Evolutionary conservation across 2,113 vertebrate genomes (phyloP).

Genomic region (Girardinichthys multiradiatus): DNA sequence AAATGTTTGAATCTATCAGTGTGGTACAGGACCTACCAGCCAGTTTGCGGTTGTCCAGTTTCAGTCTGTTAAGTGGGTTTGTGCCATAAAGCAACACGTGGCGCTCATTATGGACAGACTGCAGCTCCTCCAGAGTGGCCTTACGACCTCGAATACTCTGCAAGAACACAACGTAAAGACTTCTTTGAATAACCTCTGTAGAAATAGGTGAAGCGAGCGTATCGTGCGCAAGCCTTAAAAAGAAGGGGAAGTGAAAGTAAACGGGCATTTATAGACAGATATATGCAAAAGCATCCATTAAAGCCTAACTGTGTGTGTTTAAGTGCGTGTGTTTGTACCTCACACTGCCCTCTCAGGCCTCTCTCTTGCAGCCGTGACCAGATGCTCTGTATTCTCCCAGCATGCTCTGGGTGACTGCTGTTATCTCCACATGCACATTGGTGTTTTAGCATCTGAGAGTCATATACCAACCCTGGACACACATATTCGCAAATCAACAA

Average conservation of each 20-base stretch:
- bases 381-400: conserved; percentile 97
- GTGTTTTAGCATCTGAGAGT: conserved; percentile 96
- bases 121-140: conserved; percentile 90
- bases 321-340: conserved; percentile 77
- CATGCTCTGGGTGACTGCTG: conserved; percentile 95
- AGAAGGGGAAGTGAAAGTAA: neutral
- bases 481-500: neutral
- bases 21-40: conserved; percentile 75
- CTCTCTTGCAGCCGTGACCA: conserved; percentile 95
- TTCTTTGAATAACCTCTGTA: neutral
- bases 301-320: neutral
- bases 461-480: conserved; percentile 89
- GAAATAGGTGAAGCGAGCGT: neutral
- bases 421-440: conserved; percentile 95
- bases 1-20: neutral
- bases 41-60: conserved; percentile 94
- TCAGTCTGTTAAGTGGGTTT: conserved; percentile 92
- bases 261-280: neutral
- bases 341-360: conserved; percentile 90
- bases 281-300: neutral
- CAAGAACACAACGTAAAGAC: neutral
- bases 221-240: neutral
- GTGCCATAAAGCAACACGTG: conserved; percentile 90
- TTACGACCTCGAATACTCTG: conserved; percentile 90
- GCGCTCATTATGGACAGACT: conserved; percentile 86